Evolutionary conservation across 2,797 vertebrate genomes (phyloP).

Genomic region (Eulemur albifrons): DNA sequence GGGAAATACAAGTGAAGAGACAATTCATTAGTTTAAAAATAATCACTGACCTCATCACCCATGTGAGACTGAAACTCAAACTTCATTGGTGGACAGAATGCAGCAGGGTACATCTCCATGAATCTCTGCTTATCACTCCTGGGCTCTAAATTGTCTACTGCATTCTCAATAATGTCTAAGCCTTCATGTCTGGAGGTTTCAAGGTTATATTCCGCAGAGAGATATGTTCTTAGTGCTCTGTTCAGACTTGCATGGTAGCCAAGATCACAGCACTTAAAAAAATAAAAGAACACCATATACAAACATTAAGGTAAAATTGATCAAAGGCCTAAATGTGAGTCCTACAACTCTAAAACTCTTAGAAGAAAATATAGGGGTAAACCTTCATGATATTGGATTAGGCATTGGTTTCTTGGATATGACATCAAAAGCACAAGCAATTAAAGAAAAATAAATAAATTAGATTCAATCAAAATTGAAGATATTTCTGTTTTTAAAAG

Average conservation of each 20-base stretch:
- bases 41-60: constrained; percentile 94
- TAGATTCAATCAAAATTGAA: neutral
- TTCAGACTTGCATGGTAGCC: constrained; percentile 98
- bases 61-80: constrained; percentile 99
- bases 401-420: neutral
- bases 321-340: neutral
- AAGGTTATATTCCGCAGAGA: constrained; percentile 98
- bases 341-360: neutral
- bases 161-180: constrained; percentile 98
- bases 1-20: neutral
- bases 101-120: constrained; percentile 98
- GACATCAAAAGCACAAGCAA: neutral
- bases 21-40: constrained; percentile 1
- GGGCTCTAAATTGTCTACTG: constrained; percentile 97
- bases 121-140: constrained; percentile 97
- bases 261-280: constrained; percentile 94
- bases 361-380: neutral
- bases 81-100: constrained; percentile 96
- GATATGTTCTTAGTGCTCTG: constrained; percentile 95
- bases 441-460: neutral
- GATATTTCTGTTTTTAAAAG: neutral
- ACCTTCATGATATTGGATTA: neutral
- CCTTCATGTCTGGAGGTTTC: constrained; percentile 98
- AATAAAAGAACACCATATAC: neutral
- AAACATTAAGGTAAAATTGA: constrained; percentile 37